Evolutionary conservation across 2,113 vertebrate genomes (phyloP), one percentile per base, ranked within the genome.

Genomic region (Ancistrus triradiatus): DNA sequence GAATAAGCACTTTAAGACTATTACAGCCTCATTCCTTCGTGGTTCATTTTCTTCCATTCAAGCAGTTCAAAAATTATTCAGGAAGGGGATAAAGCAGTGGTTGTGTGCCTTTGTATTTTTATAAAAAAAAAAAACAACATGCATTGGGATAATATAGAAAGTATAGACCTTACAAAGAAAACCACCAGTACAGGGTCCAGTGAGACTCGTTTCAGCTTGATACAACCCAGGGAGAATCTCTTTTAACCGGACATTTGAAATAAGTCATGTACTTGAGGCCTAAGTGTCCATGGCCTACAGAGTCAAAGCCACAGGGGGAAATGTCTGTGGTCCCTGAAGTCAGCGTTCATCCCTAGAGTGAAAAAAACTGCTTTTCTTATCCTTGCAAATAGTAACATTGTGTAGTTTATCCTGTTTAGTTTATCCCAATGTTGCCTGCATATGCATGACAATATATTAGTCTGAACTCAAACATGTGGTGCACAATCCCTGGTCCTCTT

Each of bases 1-100:
- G 69, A 75, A 57, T 64, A 72, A 56, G 72, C 69, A 59, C 13
- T 68, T 63, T 19, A n/a, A 27, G 38, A 60, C 49, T 21, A 64
- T 66, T 40, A 24, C 64, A 24, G 25, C 40, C 46, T 27, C 51
- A 50, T 57, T 60, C 60, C 60, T 69, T 40, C 47, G 66, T 42
- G 55, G 61, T 63, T 28, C 40, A n/a, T 25, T 22, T 48, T 53
- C 38, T 10, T 17, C 48, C 28, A 19, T 18, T 21, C 18, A 17
- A 19, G 42, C 18, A 43, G 10, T 38, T 48, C 31, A 56, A 31
- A 31, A 49, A 37, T 11, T 37, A 13, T 37, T 37, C 14, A 13
- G n/a, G n/a, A n/a, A n/a, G n/a, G n/a, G n/a, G n/a, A n/a, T n/a
- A n/a, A n/a, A n/a, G n/a, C n/a, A n/a, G n/a, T n/a, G n/a, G n/a